Conservation (phyloP, 2,888 invertebrate genomes). For the Pristionchus entomophagus region DNA sequence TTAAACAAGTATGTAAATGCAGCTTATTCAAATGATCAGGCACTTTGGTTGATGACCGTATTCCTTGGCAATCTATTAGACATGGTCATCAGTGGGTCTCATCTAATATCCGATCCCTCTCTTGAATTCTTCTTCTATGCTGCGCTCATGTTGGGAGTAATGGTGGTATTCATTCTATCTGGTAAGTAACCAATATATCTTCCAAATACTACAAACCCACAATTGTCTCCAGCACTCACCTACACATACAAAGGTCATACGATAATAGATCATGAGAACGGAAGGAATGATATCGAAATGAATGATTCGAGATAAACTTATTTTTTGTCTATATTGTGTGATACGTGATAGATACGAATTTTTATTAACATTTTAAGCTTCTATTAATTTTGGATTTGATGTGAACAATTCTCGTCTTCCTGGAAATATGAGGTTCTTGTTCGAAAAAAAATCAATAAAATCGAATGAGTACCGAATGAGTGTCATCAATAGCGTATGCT, state of each 20-base stretch:
- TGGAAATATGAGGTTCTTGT: too few relatives aligned
- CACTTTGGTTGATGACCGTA: constrained; percentile 92
- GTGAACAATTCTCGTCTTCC: too few relatives aligned
- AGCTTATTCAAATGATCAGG: constrained; percentile 81
- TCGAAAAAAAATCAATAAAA: too few relatives aligned
- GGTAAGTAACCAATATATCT: constrained; percentile 45
- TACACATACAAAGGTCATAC: background rate
- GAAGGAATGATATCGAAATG: background rate
- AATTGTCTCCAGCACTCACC: background rate
- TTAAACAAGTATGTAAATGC: too few relatives aligned
- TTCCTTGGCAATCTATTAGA: constrained; percentile 95
- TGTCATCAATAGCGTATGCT: too few relatives aligned
- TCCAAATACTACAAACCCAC: too few relatives aligned
- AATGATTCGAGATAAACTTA: background rate
- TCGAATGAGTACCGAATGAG: too few relatives aligned
- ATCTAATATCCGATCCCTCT: constrained; percentile 68
- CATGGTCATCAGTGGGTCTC: constrained; percentile 82
- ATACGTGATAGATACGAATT: background rate
- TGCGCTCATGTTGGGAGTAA: constrained; percentile 71
- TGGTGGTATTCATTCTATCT: constrained; percentile 65
- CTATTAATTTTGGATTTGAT: too few relatives aligned
- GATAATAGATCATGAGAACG: background rate
- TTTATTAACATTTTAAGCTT: too few relatives aligned
- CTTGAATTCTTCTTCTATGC: constrained; percentile 75
- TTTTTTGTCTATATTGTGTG: background rate